Evolutionary conservation across 2,888 invertebrate genomes (phyloP), one percentile per base, ranked within the genome.

Genomic region (Lasioglossum villosulum): DNA sequence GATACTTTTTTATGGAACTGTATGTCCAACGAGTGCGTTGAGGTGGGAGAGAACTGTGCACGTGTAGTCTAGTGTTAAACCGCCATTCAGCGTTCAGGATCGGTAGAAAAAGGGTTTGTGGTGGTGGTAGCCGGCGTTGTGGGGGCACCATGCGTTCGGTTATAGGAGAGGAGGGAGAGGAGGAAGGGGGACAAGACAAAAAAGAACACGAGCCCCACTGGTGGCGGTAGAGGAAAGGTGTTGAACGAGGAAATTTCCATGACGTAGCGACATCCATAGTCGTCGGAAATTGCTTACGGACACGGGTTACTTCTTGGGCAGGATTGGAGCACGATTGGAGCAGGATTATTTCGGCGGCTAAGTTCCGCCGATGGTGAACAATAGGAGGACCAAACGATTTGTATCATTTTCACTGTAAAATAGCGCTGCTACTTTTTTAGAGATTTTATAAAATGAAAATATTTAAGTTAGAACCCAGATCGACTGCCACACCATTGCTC

Each of bases 201-300:
- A 76, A 83, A 75, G 78, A 78, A 70, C 71, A 66, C 66, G 72
- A 75, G 78, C 74, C 75, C 68, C 42, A 73, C 76, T 66, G 19
- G 83, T 70, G 79, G 82, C 68, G 30, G 81, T 70, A 80, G 83
- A 86, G 88, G 84, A 89, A 87, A 88, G 90, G 87, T 83, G 87
- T 84, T 73, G 75, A 87, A 73, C 78, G 82, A 87, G 92, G 91
- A 92, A 92, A 92, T 92, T 92, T 92, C 92, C 92, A 92, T 92
- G 89, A 91, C 90, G 90, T 90, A 83, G 89, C 63, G 34, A 39
- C 37, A 30, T 80, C 45, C 76, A 19, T 73, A 68, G 77, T 82
- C 84, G 81, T 84, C 86, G 37, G 10, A 37, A 68, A 85, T 85
- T 80, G 81, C 84, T 83, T 82, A 68, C 73, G 79, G 71, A 76